Evolutionary conservation across 1,140 invertebrate species (phyloP), one percentile per base, ranked within the genome.

Genomic region (Rhyacophila brunnea): DNA sequence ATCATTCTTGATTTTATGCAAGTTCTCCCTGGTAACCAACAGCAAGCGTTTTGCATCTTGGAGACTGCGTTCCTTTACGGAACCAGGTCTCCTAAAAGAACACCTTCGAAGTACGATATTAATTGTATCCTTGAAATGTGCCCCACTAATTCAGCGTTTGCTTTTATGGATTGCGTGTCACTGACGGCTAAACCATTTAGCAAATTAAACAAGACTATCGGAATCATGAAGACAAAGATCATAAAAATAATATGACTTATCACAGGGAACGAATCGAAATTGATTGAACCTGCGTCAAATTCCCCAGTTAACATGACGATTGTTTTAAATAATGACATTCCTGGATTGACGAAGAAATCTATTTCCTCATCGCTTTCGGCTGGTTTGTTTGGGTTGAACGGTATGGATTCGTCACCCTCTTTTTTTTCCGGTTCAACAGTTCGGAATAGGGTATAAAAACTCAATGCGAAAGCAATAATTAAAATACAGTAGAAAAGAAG

Each of bases 251-350:
- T 58, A 60, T 87, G 86, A 66, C 87, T 89, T 18, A 82, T 81
- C 6, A 85, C 67, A 5, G 86, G 85, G 68, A 83, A 80, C n/a
- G 76, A 74, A 14, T 83, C 73, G 64, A 92, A 91, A 20, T 89
- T 85, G n/a, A 92, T 86, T 13, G 83, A 83, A 4, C 81, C 75
- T 0, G 88, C 88, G 62, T 92, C 89, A 64, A 91, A 89, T 72
- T 92, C 90, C 7, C 90, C 90, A 0, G 89, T 91, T 17, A 92
- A 77, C 90, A 92, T 92, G 1, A 91, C 85, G 14, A 90, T 84
- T 0, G 89, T 91, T 74, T 91, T 91, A 58, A 91, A 89, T 5
- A 91, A 66, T 0, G 89, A 86, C 17, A 80, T 73, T 6, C 82
- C 84, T 2, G 85, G 84, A 71, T 84, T 78, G 1, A 73, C 72